Evolutionary conservation across 2,113 vertebrate genomes (phyloP).

Genomic region (Trichechus manatus): DNA sequence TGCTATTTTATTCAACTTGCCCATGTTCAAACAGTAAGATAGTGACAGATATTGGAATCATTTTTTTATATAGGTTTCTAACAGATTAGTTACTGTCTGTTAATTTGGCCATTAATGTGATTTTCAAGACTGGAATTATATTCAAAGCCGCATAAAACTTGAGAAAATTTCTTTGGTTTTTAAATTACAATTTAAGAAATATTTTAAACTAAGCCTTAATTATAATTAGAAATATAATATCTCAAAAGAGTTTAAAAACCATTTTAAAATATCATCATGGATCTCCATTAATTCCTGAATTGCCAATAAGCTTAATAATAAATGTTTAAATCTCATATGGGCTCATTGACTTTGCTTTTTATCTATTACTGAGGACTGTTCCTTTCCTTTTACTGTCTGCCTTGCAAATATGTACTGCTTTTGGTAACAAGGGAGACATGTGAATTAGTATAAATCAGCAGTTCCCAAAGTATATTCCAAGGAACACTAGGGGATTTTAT

Average conservation of each 20-base stretch:
- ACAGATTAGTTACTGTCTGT: background rate
- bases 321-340: background rate
- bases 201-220: conserved; percentile 37
- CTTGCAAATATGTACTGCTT: background rate
- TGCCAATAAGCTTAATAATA: background rate
- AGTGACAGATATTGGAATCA: background rate
- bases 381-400: background rate
- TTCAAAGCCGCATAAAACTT: conserved; percentile 49
- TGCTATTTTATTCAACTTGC: conserved; percentile 59
- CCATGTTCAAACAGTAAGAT: conserved; percentile 47
- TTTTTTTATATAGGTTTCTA: conserved; percentile 22
- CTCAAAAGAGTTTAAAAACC: background rate
- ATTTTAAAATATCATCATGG: background rate
- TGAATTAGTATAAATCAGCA: background rate
- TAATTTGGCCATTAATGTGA: conserved; percentile 33
- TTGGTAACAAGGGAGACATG: background rate
- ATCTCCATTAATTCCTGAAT: conserved; percentile 10
- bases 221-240: conserved; percentile 36
- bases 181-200: conserved; percentile 11
- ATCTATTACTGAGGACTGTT: background rate
- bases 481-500: conserved; percentile 43
- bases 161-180: conserved; percentile 61
- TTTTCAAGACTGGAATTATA: conserved; percentile 15
- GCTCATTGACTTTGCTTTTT: background rate
- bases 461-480: conserved; percentile 43